phyloP scores from a whole-genome alignment of 2,888 invertebrate genomes.

The Dexiosoma caninum region DNA sequence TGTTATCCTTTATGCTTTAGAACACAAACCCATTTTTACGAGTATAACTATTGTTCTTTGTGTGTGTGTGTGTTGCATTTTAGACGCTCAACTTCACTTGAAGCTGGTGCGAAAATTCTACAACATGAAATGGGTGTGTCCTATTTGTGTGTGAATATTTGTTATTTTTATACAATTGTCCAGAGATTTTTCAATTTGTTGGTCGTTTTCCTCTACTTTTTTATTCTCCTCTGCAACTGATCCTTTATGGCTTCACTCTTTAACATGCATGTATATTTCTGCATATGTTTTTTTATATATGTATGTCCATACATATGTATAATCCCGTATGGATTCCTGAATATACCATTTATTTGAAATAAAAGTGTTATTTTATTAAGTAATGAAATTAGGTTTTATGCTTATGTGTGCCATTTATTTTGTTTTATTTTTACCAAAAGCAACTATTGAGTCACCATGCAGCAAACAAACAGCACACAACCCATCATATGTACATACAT shows the following conservation, averaged over 20 bases:
- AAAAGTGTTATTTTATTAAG: slow-evolving; percentile 61
- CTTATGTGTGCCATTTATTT: slow-evolving; percentile 41
- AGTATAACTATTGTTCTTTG: neutral
- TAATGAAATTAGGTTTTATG: slow-evolving; percentile 61
- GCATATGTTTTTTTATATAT: neutral
- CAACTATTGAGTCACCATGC: neutral
- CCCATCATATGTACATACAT: neutral
- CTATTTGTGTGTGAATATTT: slow-evolving; percentile 39
- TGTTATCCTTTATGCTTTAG: slow-evolving; percentile 19
- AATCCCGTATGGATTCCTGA: neutral
- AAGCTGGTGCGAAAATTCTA: neutral
- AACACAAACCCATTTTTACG: neutral
- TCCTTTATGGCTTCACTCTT: neutral
- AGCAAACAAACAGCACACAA: neutral
- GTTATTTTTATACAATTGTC: slow-evolving; percentile 54
- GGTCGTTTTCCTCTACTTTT: neutral
- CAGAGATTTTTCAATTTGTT: slow-evolving; percentile 51
- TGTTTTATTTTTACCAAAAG: neutral
- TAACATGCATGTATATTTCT: neutral
- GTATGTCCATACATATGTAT: neutral
- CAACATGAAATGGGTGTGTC: slow-evolving; percentile 62
- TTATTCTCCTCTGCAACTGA: neutral
- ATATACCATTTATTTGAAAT: slow-evolving; percentile 17
- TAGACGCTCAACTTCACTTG: neutral
- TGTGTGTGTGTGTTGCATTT: neutral